Base-by-base conservation (phyloP, 2,797 vertebrate genomes). In the Chaetophractus vellerosus region DNA sequence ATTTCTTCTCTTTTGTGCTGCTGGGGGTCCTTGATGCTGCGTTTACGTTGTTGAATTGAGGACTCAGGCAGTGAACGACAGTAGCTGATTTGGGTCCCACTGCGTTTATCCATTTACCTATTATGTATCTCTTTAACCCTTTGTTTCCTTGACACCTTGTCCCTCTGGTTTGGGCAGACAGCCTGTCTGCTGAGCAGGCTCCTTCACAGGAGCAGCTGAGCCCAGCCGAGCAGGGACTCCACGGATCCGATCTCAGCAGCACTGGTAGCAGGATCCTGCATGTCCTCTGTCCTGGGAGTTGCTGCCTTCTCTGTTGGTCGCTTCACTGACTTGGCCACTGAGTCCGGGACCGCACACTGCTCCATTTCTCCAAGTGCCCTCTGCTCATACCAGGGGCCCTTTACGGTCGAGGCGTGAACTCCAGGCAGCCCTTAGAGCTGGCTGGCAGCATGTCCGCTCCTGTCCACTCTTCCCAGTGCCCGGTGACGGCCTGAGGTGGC, bases 31-130 rank as follows among this genome's bases (percentile, higher is more conserved):
- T 24, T 0, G 1, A 45, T 12, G 31, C 69, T 11, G 31, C 41
- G 26, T 7, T 2, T 38, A 28, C 1, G 0, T 0, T 55, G 9
- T 1, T 6, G 19, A 12, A 26, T 57, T 21, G 57, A 24, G 16
- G 18, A 24, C 68, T 7, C 1, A 28, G 11, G 15, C 21, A 19
- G 0, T n/a, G 4, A 41, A 21, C 11, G 10, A 11, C 33, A 68
- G 61, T 31, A 12, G 28, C 26, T 4, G 33, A 28, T 31, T 11
- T 31, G 50, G 19, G 5, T 16, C 10, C 21, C 14, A 1, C 14
- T 1, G 12, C 36, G 2, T 64, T n/a, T n/a, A n/a, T n/a, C 19
- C 55, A 55, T 21, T 9, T 9, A 45, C 45, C 45, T 8, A 9
- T 45, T 45, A 5, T 45, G 3, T 55, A 21, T 55, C 6, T 55